These are phyloP conservation scores for Zaprionus inermis DNA, from an alignment of 1,140 invertebrate species.

Conservation along the genomic window DNA sequence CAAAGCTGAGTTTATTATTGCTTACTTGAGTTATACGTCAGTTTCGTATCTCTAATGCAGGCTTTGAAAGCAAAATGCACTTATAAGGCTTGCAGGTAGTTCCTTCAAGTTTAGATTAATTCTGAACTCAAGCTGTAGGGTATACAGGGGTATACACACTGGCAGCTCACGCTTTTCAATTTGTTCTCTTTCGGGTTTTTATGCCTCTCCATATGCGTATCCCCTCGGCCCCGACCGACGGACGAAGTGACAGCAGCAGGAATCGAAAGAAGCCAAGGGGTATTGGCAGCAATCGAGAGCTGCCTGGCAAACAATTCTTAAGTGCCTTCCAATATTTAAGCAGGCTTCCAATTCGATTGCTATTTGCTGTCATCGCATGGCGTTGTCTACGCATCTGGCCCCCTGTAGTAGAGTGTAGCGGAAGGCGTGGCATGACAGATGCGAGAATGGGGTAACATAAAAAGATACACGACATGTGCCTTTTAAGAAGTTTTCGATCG, in stretches of 20 bases:
- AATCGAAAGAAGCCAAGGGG: slow-evolving; percentile 28
- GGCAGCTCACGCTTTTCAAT: neutral
- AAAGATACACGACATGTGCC: slow-evolving; percentile 48
- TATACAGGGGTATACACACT: neutral
- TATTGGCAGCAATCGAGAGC: slow-evolving; percentile 49
- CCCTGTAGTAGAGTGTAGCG: slow-evolving; percentile 7
- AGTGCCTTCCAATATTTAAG: slow-evolving; percentile 69
- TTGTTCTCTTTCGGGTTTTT: slow-evolving; percentile 39
- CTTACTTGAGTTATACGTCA: neutral
- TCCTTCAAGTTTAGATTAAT: neutral
- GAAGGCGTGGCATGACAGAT: neutral
- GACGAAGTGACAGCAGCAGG: slow-evolving; percentile 19
- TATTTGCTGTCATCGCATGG: slow-evolving; percentile 62
- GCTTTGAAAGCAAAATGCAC: neutral
- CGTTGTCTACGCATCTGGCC: slow-evolving; percentile 58
- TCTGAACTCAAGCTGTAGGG: neutral
- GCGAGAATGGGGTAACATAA: slow-evolving; percentile 3
- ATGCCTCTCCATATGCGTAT: slow-evolving; percentile 18
- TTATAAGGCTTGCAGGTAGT: neutral
- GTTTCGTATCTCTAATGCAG: neutral
- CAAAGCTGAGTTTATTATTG: neutral
- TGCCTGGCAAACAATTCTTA: slow-evolving; percentile 62
- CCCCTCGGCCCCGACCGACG: neutral
- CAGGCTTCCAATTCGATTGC: slow-evolving; percentile 65
- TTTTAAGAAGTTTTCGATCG: slow-evolving; percentile 53